phyloP scores from a whole-genome alignment of 30 jellyfish, hydroid and myxozoan species.

The Aurelia sp. region DNA sequence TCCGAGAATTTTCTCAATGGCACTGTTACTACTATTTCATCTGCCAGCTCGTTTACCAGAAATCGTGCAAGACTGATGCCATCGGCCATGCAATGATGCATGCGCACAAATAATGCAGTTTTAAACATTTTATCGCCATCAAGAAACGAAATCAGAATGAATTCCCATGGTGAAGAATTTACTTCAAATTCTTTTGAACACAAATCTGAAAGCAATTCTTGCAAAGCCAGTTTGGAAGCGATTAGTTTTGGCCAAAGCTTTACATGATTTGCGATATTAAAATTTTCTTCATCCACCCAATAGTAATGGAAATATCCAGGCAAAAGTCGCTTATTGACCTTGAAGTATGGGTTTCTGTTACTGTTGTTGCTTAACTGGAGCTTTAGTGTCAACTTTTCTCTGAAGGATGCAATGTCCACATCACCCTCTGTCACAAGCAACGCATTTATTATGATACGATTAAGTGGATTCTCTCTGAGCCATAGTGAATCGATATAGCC shows the following conservation, averaged over 20 bases:
- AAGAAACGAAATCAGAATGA: slow-evolving; percentile 51
- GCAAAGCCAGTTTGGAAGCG: slow-evolving; percentile 29
- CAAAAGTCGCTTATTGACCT: slow-evolving; percentile 29
- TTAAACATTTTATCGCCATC: slow-evolving; percentile 48
- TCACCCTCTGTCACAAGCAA: slow-evolving; percentile 59
- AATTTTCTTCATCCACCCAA: slow-evolving; percentile 71
- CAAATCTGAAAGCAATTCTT: slow-evolving; percentile 31
- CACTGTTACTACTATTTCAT: slow-evolving; percentile 32
- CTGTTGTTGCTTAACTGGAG: slow-evolving; percentile 28
- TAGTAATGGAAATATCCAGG: slow-evolving; percentile 70
- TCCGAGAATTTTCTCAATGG: slow-evolving; percentile 77
- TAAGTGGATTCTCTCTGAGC: slow-evolving; percentile 72
- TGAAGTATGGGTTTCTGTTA: slow-evolving; percentile 33
- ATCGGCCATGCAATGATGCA: slow-evolving; percentile 90
- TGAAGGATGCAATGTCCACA: slow-evolving; percentile 35
- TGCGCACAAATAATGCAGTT: slow-evolving; percentile 75
- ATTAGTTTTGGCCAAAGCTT: slow-evolving; percentile 54
- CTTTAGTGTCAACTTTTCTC: slow-evolving; percentile 9
- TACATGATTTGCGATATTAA: slow-evolving; percentile 67
- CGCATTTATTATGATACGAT: slow-evolving; percentile 78
- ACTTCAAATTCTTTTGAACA: slow-evolving; percentile 60
- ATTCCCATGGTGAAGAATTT: slow-evolving; percentile 86
- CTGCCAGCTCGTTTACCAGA: slow-evolving; percentile 67
- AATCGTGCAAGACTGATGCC: slow-evolving; percentile 77
- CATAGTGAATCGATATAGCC: slow-evolving; percentile 74